phyloP scores from a whole-genome alignment of 2,888 invertebrate species.

The Lithophane leautieri region DNA sequence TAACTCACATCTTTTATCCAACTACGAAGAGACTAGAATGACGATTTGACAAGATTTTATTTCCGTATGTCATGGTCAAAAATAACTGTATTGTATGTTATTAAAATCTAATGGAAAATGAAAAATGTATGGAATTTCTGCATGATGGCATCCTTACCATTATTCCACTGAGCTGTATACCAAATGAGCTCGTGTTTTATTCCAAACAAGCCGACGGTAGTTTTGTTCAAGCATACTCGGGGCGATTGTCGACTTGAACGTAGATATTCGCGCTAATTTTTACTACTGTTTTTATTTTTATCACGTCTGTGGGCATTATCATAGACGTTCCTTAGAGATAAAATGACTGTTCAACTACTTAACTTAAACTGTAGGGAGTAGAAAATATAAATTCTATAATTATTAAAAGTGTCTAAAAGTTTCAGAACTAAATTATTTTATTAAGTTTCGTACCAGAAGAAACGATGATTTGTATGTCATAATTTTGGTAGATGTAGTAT shows the following conservation, averaged over 20 bases:
- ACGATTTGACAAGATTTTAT: background rate
- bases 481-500: background rate
- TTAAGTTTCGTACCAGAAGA: background rate
- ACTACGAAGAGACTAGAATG: rapidly evolving
- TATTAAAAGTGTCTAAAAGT: background rate
- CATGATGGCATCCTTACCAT: conserved; percentile 55
- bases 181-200: conserved; percentile 77
- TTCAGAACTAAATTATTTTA: background rate
- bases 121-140: too few relatives aligned
- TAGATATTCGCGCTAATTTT: conserved; percentile 56
- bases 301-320: background rate
- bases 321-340: background rate
- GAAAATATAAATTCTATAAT: background rate
- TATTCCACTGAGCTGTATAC: conserved; percentile 71
- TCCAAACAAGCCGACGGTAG: conserved; percentile 71
- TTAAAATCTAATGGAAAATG: too few relatives aligned
- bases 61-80: too few relatives aligned
- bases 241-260: conserved; percentile 66
- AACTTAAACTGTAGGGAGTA: background rate
- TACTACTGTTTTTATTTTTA: conserved; percentile 37
- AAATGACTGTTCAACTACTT: background rate
- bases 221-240: conserved; percentile 72
- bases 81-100: too few relatives aligned
- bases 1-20: background rate
- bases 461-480: too few relatives aligned